A percentile compares a stretch with the other conserved stretches of the same genome.
These are phyloP conservation scores for Sminthurides aquaticus DNA, from an alignment of 2,888 invertebrate species.

Conservation along the genomic window DNA sequence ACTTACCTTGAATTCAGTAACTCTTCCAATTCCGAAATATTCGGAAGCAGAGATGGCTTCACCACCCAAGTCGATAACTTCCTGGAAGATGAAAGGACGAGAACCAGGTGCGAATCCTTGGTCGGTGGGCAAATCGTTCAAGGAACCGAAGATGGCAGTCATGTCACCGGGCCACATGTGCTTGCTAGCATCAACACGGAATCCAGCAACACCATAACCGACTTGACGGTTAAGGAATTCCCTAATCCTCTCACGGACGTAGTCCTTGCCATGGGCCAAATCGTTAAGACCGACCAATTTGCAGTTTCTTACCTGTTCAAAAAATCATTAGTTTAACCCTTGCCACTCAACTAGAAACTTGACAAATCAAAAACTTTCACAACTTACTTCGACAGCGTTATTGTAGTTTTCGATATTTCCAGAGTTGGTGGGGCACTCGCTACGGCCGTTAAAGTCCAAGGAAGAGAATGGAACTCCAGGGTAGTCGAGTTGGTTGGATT, in stretches of 20 bases:
- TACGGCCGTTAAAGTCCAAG: constrained; percentile 45
- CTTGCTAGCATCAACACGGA: constrained; percentile 55
- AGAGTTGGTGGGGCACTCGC: constrained; percentile 40
- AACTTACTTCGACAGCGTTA: constrained; percentile 43
- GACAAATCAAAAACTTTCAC: background rate
- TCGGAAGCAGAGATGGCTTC: constrained; percentile 46
- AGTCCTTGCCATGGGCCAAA: constrained; percentile 60
- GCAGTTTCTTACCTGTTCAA: constrained; percentile 58
- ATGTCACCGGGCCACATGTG: constrained; percentile 63
- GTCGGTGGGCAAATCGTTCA: constrained; percentile 47
- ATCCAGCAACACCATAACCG: constrained; percentile 72
- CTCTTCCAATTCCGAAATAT: constrained; percentile 46
- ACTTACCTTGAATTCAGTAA: constrained; percentile 55
- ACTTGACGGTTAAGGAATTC: constrained; percentile 61
- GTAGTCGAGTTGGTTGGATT: constrained; percentile 35
- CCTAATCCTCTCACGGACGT: constrained; percentile 59
- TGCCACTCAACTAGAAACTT: background rate
- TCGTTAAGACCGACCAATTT: constrained; percentile 65
- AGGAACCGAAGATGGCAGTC: constrained; percentile 56
- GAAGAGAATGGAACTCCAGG: constrained; percentile 44
- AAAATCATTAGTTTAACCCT: background rate
- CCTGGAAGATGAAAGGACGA: constrained; percentile 51
- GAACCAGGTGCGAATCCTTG: constrained; percentile 59
- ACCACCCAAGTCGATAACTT: constrained; percentile 59
- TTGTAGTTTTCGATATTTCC: constrained; percentile 46